Percentiles rank a stretch among this genome's conserved stretches.
phyloP scores from a whole-genome alignment of 2,888 invertebrate species.

The Leptinotarsa haldemani region DNA sequence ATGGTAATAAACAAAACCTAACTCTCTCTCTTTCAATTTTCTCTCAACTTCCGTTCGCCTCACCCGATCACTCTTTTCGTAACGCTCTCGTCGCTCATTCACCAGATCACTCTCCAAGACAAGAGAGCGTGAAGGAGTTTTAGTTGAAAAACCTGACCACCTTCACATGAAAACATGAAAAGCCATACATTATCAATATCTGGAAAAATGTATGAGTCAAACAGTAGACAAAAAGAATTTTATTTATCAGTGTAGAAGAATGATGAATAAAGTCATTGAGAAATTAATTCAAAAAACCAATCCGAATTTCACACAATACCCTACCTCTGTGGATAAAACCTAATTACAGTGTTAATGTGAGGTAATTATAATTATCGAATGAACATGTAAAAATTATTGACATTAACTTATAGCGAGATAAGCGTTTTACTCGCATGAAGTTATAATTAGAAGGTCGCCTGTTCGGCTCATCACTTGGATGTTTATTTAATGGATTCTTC shows the following conservation, averaged over 20 bases:
- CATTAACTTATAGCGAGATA: slow-evolving; percentile 13
- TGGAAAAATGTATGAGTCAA: background rate
- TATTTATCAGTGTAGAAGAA: background rate
- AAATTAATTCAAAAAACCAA: background rate
- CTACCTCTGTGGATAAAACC: slow-evolving; percentile 7
- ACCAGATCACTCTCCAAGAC: too few species aligned
- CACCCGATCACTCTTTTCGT: too few species aligned
- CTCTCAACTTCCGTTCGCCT: too few species aligned
- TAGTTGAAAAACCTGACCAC: too few species aligned
- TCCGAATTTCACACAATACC: slow-evolving; percentile 1
- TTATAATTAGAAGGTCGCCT: slow-evolving; percentile 13
- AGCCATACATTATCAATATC: too few species aligned
- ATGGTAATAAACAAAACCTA: too few species aligned
- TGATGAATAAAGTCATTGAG: background rate
- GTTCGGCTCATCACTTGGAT: slow-evolving; percentile 17
- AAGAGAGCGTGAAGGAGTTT: too few species aligned
- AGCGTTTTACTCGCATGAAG: slow-evolving; percentile 15
- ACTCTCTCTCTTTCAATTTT: too few species aligned
- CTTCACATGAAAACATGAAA: too few species aligned
- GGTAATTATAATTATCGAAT: slow-evolving; percentile 17
- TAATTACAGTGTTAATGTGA: slow-evolving; percentile 18
- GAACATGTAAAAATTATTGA: slow-evolving; percentile 17
- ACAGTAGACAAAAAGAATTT: background rate
- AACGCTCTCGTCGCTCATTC: too few species aligned
- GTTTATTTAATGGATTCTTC: slow-evolving; percentile 17